Percentiles rank a stretch among this genome's conserved stretches.
Conservation (phyloP, 2,888 invertebrate genomes). For the Nymphalis polychloros region DNA sequence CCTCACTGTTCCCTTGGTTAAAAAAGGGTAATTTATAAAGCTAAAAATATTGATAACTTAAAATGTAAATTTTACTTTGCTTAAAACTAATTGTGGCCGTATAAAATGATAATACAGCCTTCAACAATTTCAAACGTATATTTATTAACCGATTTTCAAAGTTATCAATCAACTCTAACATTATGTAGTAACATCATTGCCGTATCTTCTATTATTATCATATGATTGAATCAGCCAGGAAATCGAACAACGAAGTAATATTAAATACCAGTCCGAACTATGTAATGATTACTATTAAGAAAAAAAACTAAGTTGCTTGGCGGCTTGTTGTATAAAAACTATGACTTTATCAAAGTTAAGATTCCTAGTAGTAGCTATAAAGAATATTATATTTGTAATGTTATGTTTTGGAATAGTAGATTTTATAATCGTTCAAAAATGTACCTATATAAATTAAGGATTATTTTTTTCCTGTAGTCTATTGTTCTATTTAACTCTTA, state of each 20-base stretch:
- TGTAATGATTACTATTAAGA: slow-evolving; percentile 7
- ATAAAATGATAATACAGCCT: no score
- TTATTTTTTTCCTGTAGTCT: no score
- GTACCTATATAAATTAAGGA: no score
- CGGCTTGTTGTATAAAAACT: slow-evolving; percentile 16
- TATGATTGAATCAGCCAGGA: slow-evolving; percentile 14
- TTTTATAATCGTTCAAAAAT: no score
- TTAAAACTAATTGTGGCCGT: no score
- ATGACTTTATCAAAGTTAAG: slow-evolving; percentile 5
- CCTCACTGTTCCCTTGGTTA: no score
- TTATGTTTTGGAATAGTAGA: not conserved
- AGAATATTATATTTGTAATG: not conserved
- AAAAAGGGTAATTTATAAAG: no score
- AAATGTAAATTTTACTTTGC: no score
- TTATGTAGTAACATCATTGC: no score
- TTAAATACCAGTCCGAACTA: slow-evolving; percentile 4
- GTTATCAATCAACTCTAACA: not conserved
- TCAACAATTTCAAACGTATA: not conserved
- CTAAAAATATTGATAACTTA: no score
- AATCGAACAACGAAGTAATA: slow-evolving; percentile 20
- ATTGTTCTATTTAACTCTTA: no score
- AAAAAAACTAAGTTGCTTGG: slow-evolving; percentile 2
- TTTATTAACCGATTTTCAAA: not conserved
- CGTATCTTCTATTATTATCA: not conserved
- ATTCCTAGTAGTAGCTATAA: not conserved